phyloP scores from a whole-genome alignment of 1,140 invertebrate species.

The Reticulitermes speratus region DNA sequence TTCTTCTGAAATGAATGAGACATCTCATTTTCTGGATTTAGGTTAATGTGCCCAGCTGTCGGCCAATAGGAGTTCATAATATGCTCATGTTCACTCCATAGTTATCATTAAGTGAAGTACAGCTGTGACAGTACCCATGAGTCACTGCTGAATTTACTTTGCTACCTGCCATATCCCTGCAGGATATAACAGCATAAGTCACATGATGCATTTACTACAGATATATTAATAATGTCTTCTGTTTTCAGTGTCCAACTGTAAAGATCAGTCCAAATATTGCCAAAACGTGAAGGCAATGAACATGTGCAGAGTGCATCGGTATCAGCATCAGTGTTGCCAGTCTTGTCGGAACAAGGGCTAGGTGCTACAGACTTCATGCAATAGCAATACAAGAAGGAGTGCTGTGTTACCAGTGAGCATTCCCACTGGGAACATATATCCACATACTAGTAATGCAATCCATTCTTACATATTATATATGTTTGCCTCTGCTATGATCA shows the following conservation, averaged over 20 bases:
- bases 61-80: no score
- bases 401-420: neutral
- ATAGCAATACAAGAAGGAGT: conserved; percentile 19
- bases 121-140: no score
- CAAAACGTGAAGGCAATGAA: conserved; percentile 78
- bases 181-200: no score
- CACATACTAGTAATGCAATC: conserved; percentile 15
- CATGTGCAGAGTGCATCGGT: conserved; percentile 76
- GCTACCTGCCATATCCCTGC: no score
- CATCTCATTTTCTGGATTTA: no score
- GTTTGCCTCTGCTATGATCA: conserved; percentile 12
- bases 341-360: conserved; percentile 57
- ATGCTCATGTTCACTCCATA: no score
- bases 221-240: conserved; percentile 20
- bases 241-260: conserved; percentile 65
- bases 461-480: conserved; percentile 22
- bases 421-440: neutral
- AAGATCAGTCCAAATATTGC: conserved; percentile 76
- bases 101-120: no score
- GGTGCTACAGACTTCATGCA: neutral
- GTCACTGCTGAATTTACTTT: no score
- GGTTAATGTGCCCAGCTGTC: no score
- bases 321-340: conserved; percentile 80
- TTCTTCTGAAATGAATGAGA: no score
- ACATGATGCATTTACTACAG: neutral